These are phyloP conservation scores for Myrmophylax atrothorax DNA, from an alignment of 2,113 vertebrate species.

Conservation along the genomic window DNA sequence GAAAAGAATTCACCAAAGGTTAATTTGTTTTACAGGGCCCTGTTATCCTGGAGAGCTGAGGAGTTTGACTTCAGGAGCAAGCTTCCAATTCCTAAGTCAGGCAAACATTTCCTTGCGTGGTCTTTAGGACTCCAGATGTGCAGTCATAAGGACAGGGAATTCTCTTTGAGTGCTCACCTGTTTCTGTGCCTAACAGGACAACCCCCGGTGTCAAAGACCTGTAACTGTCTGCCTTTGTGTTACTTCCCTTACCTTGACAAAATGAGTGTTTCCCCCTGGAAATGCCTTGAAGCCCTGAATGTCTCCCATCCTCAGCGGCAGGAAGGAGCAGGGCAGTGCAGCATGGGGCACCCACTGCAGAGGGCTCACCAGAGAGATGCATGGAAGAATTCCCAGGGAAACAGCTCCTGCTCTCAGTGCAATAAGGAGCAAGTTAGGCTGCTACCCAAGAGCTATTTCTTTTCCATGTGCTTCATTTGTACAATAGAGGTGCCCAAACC, in stretches of 20 bases:
- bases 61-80: neutral
- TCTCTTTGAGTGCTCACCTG: neutral
- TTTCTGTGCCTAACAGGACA: neutral
- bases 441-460: neutral
- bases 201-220: neutral
- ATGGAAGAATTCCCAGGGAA: neutral
- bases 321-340: neutral
- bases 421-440: neutral
- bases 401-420: neutral
- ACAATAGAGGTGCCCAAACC: neutral
- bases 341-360: neutral
- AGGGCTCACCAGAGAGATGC: no score
- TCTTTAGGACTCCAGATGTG: neutral
- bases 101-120: neutral
- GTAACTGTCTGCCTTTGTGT: accelerated
- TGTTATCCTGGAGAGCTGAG: neutral
- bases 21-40: neutral
- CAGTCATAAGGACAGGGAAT: neutral
- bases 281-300: neutral
- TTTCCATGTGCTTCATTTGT: neutral
- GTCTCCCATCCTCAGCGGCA: neutral
- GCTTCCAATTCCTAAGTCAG: neutral
- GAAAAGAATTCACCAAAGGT: neutral
- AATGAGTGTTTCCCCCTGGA: neutral
- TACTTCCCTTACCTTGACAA: neutral